Base-by-base conservation (phyloP, 1,140 invertebrate species). In the Drosophila kohkoa region DNA sequence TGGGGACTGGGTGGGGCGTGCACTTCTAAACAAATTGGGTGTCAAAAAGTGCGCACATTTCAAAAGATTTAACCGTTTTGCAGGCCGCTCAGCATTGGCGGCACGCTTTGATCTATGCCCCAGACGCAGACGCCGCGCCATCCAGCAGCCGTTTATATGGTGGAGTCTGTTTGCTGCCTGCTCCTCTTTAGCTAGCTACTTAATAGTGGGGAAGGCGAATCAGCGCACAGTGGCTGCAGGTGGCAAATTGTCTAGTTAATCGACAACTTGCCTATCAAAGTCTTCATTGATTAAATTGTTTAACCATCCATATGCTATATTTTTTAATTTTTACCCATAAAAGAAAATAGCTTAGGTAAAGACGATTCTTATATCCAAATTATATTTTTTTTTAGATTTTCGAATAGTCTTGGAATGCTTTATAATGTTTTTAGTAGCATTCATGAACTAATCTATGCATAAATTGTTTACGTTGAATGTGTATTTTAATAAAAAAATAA, bases 21-120 rank as follows among this genome's bases (percentile, higher is more conserved):
- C 81, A 82, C 87, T 90, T 90, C 87, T 90, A 90, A 90, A 90
- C 86, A 90, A 90, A 90, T 90, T 90, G 86, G 86, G 86, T 90
- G 86, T 90, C 86, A 90, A 90, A 90, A 90, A 90, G 86, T 90
- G 86, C 86, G 86, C 86, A 88, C 83, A 86, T 90, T 90, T 90
- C 87, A 90, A 90, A 90, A 90, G 86, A 90, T 85, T 88, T 89
- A 88, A 88, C 85, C 85, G 78, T 85, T 88, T 88, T 89, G 85
- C 83, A 82, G 81, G 75, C 77, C 52, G 71, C 71, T 55, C 51
- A 15, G 77, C 76, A 59, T 25, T 38, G 68, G 70, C 52, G 51
- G 70, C 49, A 52, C 41, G 46, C 82, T 88, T 88, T 88, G 85
- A 88, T 88, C 85, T 88, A 45, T 52, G 75, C 85, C 70, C 64